Evolutionary conservation across 2,888 invertebrate genomes (phyloP).

Genomic region (Leptarthrus brevirostris): DNA sequence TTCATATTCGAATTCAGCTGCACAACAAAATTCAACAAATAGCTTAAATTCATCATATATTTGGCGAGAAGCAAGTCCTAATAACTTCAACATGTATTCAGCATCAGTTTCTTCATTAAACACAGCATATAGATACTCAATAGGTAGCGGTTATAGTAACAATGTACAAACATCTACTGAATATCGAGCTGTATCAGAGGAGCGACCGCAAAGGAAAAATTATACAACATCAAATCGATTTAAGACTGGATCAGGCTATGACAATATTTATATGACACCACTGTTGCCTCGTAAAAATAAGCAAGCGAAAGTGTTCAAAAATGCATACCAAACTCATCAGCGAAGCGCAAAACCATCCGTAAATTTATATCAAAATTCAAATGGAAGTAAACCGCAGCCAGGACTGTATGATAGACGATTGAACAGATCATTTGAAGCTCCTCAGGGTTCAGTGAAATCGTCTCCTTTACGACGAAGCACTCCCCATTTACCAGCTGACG

Average conservation of each 20-base stretch:
- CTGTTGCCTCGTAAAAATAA: conserved; percentile 65
- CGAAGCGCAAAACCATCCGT: conserved; percentile 54
- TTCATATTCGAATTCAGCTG: conserved; percentile 54
- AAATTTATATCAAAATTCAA: neutral
- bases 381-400: conserved; percentile 38
- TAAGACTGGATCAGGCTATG: conserved; percentile 66
- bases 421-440: conserved; percentile 66
- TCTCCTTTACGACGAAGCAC: conserved; percentile 65
- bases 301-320: conserved; percentile 57
- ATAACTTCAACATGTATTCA: conserved; percentile 67
- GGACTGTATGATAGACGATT: conserved; percentile 66
- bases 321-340: conserved; percentile 56
- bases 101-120: conserved; percentile 65
- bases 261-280: conserved; percentile 66
- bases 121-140: conserved; percentile 62
- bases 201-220: conserved; percentile 50
- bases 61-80: conserved; percentile 67
- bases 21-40: conserved; percentile 63
- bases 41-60: conserved; percentile 67
- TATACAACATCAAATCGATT: conserved; percentile 56
- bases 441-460: conserved; percentile 57
- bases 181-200: conserved; percentile 55
- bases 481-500: conserved; percentile 62
- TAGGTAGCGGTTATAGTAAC: conserved; percentile 56
- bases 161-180: conserved; percentile 39